Base-by-base conservation (phyloP, 1,140 invertebrate species). In the Calliopsis andreniformis region DNA sequence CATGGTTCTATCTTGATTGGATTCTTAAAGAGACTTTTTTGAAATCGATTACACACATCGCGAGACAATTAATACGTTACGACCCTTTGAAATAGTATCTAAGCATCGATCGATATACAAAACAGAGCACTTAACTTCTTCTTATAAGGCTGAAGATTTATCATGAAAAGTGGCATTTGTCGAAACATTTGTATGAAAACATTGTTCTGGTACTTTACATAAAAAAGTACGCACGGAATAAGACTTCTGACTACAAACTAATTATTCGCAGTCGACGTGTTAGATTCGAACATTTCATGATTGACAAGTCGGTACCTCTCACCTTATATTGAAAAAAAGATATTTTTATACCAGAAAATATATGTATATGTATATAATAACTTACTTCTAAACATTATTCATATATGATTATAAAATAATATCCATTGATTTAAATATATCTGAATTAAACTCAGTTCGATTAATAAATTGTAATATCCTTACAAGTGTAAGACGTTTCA, bases 361-460 rank as follows among this genome's bases (percentile, higher is more conserved):
- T 43, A 61, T 47, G 23, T 43, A 61, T 16, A 51, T 78, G 76
- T 58, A 78, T 64, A 64, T 78, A 73, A 73, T 59, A 61, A 35
- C 64, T 64, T 49, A 64, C 6, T 49, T 78, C n/a, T 58, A 32
- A 35, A 64, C 25, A n/a, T 64, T 72, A 64, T 39, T 18, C 6
- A 16, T 30, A 42, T 45, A 43, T 25, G 49, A 42, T 25, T 63
- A 61, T 62, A 55, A 72, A 45, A 18, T 71, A 59, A 25, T 69
- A 70, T 72, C 32, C 35, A 53, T 39, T 30, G 53, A 62, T 68
- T 70, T 64, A 70, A 64, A 62, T 64, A 78, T 51, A 47, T 20
- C 18, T 75, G 66, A 72, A 78, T 73, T 20, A 79, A 73, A 61
- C 67, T 76, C 47, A 73, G 43, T 43, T 81, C 35, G 58, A 47